Conservation (phyloP, 2,797 vertebrate genomes). For the Staurois parvus region DNA sequence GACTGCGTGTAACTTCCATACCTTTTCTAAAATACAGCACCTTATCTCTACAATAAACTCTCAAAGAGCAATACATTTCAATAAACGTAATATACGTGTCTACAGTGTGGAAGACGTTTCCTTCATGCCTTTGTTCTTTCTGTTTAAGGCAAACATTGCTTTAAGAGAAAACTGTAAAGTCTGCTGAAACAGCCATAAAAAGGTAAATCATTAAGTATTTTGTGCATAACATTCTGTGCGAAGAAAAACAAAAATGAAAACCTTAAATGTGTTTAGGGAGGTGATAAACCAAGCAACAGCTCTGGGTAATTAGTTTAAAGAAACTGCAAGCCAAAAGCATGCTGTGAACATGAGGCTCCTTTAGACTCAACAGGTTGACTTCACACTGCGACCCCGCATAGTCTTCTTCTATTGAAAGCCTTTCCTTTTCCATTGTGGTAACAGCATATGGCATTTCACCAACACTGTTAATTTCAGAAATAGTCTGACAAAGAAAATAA, state of each 20-base stretch:
- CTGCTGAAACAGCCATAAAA: not conserved
- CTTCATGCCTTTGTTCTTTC: not conserved
- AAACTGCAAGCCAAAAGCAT: slow-evolving; percentile 62
- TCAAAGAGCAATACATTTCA: too few species aligned
- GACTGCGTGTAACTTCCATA: too few species aligned
- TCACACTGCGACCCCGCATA: slow-evolving; percentile 76
- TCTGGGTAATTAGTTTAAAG: not conserved
- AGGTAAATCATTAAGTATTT: slow-evolving; percentile 5
- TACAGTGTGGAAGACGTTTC: not conserved
- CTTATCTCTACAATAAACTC: too few species aligned
- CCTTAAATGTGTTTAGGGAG: not conserved
- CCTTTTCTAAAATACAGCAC: too few species aligned
- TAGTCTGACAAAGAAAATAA: slow-evolving; percentile 75
- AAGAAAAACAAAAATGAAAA: not conserved
- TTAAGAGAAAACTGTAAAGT: not conserved
- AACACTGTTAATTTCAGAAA: slow-evolving; percentile 83
- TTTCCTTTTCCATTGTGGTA: slow-evolving; percentile 81
- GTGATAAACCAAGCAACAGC: slow-evolving; percentile 11
- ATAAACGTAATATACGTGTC: too few species aligned
- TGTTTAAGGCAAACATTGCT: not conserved
- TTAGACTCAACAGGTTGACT: slow-evolving; percentile 75
- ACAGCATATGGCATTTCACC: slow-evolving; percentile 78
- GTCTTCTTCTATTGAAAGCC: slow-evolving; percentile 80
- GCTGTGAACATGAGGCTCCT: slow-evolving; percentile 70
- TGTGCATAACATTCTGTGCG: not conserved